These are phyloP conservation scores for Pristis pectinata DNA, from an alignment of 2,797 vertebrate genomes.

Conservation along the genomic window DNA sequence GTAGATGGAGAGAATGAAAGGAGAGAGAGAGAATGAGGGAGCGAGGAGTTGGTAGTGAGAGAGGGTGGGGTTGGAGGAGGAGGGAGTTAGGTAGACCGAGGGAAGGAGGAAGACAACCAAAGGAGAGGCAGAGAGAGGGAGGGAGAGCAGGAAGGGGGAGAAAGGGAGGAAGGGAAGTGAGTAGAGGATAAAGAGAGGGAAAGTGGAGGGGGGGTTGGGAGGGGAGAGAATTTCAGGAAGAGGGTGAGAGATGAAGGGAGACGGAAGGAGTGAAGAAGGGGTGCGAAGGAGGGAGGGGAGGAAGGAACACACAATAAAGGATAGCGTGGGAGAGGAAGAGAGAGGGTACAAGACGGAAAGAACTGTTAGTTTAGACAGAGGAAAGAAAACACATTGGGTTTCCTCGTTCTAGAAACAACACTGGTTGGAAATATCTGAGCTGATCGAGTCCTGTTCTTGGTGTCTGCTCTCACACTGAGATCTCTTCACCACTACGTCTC, in stretches of 20 bases:
- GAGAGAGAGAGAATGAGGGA: neutral
- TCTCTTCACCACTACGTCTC: too few species aligned
- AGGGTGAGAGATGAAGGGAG: neutral
- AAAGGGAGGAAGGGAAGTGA: neutral
- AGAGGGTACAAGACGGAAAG: neutral
- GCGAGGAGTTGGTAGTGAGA: neutral
- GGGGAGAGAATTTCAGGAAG: neutral
- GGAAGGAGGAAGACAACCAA: neutral
- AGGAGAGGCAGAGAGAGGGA: neutral
- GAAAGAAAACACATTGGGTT: too few species aligned
- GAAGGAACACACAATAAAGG: slow-evolving; percentile 26
- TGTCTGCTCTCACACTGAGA: too few species aligned
- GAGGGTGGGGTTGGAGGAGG: too few species aligned
- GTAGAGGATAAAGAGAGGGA: neutral
- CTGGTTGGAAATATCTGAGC: too few species aligned
- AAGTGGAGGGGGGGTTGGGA: neutral
- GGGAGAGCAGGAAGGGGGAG: neutral
- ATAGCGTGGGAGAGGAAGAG: neutral
- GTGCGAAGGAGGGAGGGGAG: neutral
- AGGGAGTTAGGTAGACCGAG: neutral
- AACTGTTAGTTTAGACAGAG: too few species aligned
- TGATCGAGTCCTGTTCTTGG: too few species aligned
- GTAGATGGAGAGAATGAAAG: neutral
- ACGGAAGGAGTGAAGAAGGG: neutral
- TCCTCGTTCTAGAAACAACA: too few species aligned